Base-by-base conservation (phyloP, 2,113 vertebrate species). In the Paradoxurus hermaphroditus region DNA sequence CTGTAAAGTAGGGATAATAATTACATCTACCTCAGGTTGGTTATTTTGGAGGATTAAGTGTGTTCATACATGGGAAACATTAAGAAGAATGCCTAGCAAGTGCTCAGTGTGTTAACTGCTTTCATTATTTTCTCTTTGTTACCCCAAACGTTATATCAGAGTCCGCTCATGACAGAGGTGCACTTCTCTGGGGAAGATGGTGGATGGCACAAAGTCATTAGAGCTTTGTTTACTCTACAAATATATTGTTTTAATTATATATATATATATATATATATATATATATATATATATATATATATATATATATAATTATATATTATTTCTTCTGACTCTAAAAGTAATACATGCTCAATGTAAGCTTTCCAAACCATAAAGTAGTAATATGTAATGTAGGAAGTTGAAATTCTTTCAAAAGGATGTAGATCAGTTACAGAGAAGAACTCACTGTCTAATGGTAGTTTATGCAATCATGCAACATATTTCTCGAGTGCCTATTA, bases 331-430 rank as follows among this genome's bases (percentile, higher is more conserved):
- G 41, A 92, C 56, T 87, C 29, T 67, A 19, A 86, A 91, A 94
- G 46, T 56, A 88, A 65, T 93, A 87, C 14, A 82, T 75, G 5
- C 31, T 96, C 51, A 90, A 15, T 59, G 14, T 91, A 93, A 96
- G 56, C 77, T 82, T 92, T 88, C 82, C 88, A 97, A 94, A 97
- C 70, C 75, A 81, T 92, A 53, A 97, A 59, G 41, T 93, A 51
- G 36, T 91, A 73, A 90, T 90, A 31, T 68, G 13, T 79, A 77
- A 81, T 68, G 1, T 34, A 53, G 63, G 78, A 94, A 88, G 72
- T 73, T 93, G 84, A 94, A 91, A 67, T 78, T 79, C 29, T 67
- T 62, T 73, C 49, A 36, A 23, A 88, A 95, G 59, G 34, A 59
- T 92, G 49, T 83, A 63, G 51, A 36, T 85, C 27, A 82, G 15